Percentiles rank a stretch among this genome's conserved stretches.
Conservation (phyloP, 2,888 invertebrate genomes). For the Callyntrura sp. region DNA sequence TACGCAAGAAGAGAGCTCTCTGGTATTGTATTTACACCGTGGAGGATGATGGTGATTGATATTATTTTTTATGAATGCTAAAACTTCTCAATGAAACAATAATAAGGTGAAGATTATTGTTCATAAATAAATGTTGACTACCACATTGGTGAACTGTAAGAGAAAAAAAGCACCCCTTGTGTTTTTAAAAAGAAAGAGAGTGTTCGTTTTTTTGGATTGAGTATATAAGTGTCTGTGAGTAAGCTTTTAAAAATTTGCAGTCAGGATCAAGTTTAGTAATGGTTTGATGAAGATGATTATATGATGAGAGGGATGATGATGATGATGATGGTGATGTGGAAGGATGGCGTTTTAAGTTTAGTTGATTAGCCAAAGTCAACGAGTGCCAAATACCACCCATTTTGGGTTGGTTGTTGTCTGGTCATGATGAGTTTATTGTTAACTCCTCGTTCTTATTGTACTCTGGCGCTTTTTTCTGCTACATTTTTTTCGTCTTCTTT, state of each 20-base stretch:
- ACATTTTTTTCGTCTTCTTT: slow-evolving; percentile 51
- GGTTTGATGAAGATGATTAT: slow-evolving; percentile 21
- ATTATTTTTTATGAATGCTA: slow-evolving; percentile 4
- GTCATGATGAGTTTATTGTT: slow-evolving; percentile 61
- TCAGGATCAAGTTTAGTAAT: not conserved
- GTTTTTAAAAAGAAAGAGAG: not conserved
- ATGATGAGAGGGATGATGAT: slow-evolving; percentile 24
- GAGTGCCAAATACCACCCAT: slow-evolving; percentile 80
- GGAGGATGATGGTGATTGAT: slow-evolving; percentile 25
- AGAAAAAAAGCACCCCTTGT: not conserved
- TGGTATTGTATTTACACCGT: too few relatives aligned
- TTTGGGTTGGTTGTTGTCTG: slow-evolving; percentile 71
- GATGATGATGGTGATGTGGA: slow-evolving; percentile 52
- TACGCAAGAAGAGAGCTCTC: too few relatives aligned
- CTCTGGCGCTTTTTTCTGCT: slow-evolving; percentile 37
- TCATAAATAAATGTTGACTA: not conserved
- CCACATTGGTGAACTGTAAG: not conserved
- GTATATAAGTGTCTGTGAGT: not conserved
- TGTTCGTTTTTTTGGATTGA: not conserved
- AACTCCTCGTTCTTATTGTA: slow-evolving; percentile 16
- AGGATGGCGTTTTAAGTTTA: slow-evolving; percentile 59
- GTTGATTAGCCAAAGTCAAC: slow-evolving; percentile 74
- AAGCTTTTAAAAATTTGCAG: not conserved
- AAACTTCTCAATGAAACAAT: slow-evolving; percentile 48
- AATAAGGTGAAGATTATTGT: slow-evolving; percentile 42